Percentiles rank a stretch among this genome's conserved stretches.
Evolutionary conservation across 2,888 invertebrate species (phyloP).

Genomic region (Campoplex capitator): DNA sequence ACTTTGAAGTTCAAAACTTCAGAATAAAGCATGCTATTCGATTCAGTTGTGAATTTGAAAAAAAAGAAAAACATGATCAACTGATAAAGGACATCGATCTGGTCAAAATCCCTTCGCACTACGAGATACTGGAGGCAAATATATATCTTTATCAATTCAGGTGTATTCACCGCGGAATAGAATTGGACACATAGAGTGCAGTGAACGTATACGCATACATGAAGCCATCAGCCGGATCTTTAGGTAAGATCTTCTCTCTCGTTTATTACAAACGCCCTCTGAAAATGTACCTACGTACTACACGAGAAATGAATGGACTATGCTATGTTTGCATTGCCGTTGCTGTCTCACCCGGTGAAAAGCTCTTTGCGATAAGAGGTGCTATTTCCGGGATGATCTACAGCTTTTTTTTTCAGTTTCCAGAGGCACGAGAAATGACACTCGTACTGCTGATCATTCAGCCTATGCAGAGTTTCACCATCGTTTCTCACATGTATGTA

Average conservation of each 20-base stretch:
- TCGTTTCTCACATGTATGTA: neutral
- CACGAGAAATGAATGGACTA: slow-evolving; percentile 57
- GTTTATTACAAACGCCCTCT: slow-evolving; percentile 29
- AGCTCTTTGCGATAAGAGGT: slow-evolving; percentile 61
- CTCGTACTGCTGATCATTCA: slow-evolving; percentile 33
- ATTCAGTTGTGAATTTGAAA: neutral
- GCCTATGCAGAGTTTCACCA: neutral
- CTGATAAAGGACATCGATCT: neutral
- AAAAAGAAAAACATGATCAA: neutral
- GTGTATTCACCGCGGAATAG: neutral
- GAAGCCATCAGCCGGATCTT: slow-evolving; percentile 37
- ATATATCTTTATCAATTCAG: neutral
- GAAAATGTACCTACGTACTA: slow-evolving; percentile 35
- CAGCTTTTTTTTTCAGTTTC: slow-evolving; percentile 58
- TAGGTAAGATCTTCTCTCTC: neutral
- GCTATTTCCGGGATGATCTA: slow-evolving; percentile 64
- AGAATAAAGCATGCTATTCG: neutral
- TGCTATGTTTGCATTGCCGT: slow-evolving; percentile 57
- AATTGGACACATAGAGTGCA: neutral
- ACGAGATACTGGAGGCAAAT: neutral
- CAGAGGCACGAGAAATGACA: slow-evolving; percentile 10
- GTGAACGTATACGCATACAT: slow-evolving; percentile 13
- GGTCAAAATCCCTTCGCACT: neutral
- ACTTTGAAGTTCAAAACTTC: neutral
- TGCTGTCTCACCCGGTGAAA: slow-evolving; percentile 53